Evolutionary conservation across 1,140 invertebrate species (phyloP).

Genomic region (Aphaenogaster floridana): DNA sequence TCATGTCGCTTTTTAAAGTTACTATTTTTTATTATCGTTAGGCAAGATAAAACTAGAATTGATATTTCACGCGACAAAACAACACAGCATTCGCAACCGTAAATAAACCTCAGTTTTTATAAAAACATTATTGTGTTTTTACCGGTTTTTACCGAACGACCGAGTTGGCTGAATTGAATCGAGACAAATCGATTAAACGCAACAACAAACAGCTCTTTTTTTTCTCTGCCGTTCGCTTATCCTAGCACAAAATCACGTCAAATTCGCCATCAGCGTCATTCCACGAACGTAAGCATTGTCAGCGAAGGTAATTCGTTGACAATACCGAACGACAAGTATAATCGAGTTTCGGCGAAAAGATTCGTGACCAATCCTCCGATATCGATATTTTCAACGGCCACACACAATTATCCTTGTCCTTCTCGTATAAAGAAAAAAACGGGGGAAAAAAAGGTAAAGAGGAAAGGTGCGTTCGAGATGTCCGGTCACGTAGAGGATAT

Average conservation of each 20-base stretch:
- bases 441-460: neutral
- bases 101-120: conserved; percentile 59
- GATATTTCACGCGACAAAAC: neutral
- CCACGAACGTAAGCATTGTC: neutral
- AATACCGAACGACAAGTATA: neutral
- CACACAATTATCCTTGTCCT: conserved; percentile 28
- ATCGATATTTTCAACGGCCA: conserved; percentile 19
- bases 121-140: conserved; percentile 58
- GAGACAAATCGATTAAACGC: conserved; percentile 41
- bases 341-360: neutral
- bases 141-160: conserved; percentile 10
- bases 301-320: neutral
- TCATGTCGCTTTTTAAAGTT: neutral
- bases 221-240: neutral
- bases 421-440: neutral
- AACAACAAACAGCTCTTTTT: neutral
- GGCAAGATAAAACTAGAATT: conserved; percentile 15
- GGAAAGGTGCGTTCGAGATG: conserved; percentile 26
- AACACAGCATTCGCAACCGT: neutral
- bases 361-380: conserved; percentile 8
- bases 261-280: neutral
- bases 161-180: conserved; percentile 48
- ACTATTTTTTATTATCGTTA: neutral
- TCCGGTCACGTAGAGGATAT: conserved; percentile 59
- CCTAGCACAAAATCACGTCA: neutral